Evolutionary conservation across 2,888 invertebrate species (phyloP), one percentile per base, ranked within the genome.

Genomic region (Dastarcus helophoroides): DNA sequence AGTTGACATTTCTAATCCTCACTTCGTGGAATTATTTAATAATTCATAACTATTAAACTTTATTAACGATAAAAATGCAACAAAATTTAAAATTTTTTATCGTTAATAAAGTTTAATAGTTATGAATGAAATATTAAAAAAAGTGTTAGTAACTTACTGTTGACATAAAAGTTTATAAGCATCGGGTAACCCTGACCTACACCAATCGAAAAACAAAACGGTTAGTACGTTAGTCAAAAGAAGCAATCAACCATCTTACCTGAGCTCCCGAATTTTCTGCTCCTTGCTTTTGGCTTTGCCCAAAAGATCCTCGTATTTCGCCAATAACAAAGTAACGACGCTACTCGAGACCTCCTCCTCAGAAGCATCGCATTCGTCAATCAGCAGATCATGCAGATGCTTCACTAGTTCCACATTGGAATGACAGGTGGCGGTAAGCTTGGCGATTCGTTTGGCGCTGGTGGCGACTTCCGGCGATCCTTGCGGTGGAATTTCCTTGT

Each of bases 321-420:
- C 61, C 22, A 72, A 65, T 29, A 86, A 63, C 35, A 69, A 67
- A 42, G 71, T 67, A 7, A 86, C 74, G 58, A 76, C 68, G 40
- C 71, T 68, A 24, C 71, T 62, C 60, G 72, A 69, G 0, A 81
- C 79, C 46, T 77, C 75, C 28, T 74, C 71, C 38, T 71, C 68
- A 2, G 68, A 72, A 11, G 76, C 74, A 32, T 73, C 73, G 53
- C 74, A 84, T 57, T 89, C 86, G 21, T 76, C 76, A 3, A 80
- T 59, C 3, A 90, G 64, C 10, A 85, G 56, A 37, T 73, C 73
- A 33, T 80, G 80, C 24, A 90, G 65, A 65, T 88, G 88, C 52
- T 77, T 78, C 13, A 86, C 75, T 31, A 88, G 60, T 58, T 90
- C 90, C 24, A 86, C 65, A 4, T 79, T 79, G 4, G 85, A 84